phyloP scores from a whole-genome alignment of 2,113 vertebrate species.

The Eurystomus gularis region DNA sequence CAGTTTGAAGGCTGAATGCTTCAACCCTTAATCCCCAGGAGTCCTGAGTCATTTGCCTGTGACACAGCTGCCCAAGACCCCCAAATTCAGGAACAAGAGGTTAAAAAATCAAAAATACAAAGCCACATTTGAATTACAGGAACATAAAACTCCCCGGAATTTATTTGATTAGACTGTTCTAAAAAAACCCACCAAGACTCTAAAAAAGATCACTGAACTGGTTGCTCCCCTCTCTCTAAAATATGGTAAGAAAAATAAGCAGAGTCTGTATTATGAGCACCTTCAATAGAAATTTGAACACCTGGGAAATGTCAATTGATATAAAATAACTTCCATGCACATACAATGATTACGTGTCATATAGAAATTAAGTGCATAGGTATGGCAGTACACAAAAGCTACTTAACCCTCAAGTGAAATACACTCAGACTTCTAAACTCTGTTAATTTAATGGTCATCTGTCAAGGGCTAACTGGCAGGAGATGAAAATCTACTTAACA shows the following conservation, averaged over 20 bases:
- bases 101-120: constrained; percentile 4
- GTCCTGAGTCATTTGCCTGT: not conserved
- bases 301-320: not conserved
- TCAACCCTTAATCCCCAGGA: not conserved
- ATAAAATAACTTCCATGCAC: not conserved
- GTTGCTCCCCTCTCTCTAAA: not conserved
- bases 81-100: not conserved
- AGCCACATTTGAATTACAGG: not conserved
- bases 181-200: not conserved
- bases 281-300: not conserved
- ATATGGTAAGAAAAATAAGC: not conserved
- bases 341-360: not conserved
- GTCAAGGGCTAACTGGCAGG: constrained; percentile 4
- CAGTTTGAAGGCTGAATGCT: not conserved
- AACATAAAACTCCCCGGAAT: not conserved
- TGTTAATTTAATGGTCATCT: constrained; percentile 12
- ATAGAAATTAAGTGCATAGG: not conserved
- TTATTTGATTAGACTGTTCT: not conserved
- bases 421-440: not conserved
- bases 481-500: not conserved
- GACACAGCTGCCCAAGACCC: not conserved
- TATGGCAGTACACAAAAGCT: not conserved
- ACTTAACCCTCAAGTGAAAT: not conserved
- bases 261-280: not conserved
- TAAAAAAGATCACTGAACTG: not conserved